Percentiles rank a stretch among this genome's conserved stretches.
Conservation (phyloP, 2,888 invertebrate species). For the Rhamnusium bicolor region DNA sequence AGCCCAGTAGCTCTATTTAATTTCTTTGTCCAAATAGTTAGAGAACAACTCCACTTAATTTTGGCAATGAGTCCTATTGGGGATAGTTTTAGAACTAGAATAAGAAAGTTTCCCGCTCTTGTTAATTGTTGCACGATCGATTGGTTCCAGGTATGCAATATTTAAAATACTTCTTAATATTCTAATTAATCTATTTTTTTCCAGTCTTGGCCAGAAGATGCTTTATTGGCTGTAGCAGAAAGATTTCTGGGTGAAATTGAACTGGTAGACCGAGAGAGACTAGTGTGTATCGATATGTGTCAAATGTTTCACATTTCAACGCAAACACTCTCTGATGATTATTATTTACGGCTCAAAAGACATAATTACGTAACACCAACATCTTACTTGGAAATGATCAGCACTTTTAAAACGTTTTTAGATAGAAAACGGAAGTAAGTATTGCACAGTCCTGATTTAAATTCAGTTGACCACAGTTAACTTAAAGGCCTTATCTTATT, state of each 20-base stretch:
- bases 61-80: conserved; percentile 94
- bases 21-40: conserved; percentile 89
- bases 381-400: conserved; percentile 92
- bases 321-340: conserved; percentile 79
- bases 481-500: too few relatives aligned
- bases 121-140: conserved; percentile 97
- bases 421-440: conserved; percentile 82
- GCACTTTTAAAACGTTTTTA: conserved; percentile 88
- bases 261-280: conserved; percentile 81
- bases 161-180: neutral
- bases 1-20: conserved; percentile 92
- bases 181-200: neutral
- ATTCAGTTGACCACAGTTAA: too few relatives aligned
- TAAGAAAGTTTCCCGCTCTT: conserved; percentile 92
- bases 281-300: conserved; percentile 89
- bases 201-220: conserved; percentile 96
- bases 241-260: conserved; percentile 87
- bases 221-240: conserved; percentile 89
- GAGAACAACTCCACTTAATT: conserved; percentile 92
- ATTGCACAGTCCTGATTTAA: too few relatives aligned
- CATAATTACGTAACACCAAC: conserved; percentile 94
- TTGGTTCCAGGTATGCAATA: conserved; percentile 86
- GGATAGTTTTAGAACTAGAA: conserved; percentile 84
- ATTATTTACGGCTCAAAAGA: conserved; percentile 78
- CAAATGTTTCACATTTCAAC: conserved; percentile 92